These are phyloP conservation scores for human (Homo sapiens) DNA, from an alignment of 2,113 vertebrate species.

Conservation along the genomic window DNA sequence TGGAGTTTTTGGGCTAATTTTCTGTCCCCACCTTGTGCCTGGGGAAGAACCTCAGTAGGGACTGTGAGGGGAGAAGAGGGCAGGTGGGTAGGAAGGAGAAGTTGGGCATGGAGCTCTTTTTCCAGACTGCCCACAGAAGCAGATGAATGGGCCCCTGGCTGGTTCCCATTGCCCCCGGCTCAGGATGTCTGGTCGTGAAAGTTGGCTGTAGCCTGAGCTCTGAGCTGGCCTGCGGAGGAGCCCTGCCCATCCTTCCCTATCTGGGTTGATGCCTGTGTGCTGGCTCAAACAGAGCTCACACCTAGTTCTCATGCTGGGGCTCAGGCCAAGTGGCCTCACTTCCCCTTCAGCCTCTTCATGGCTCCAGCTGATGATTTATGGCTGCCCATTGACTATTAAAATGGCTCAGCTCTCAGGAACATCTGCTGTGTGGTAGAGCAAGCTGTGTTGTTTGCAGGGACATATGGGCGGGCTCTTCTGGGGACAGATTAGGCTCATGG, in stretches of 20 bases:
- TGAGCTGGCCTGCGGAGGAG: background rate
- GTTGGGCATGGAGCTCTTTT: background rate
- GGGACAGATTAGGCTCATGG: background rate
- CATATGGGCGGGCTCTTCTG: background rate
- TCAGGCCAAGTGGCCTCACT: slow-evolving; percentile 44
- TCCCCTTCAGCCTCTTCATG: background rate
- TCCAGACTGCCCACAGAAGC: background rate
- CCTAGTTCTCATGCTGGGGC: slow-evolving; percentile 34
- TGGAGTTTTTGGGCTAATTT: background rate
- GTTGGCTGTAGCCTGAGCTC: background rate
- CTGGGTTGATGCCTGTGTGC: background rate
- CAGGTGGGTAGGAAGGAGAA: background rate
- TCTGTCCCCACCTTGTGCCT: background rate
- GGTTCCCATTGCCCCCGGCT: background rate
- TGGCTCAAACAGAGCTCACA: slow-evolving; percentile 6
- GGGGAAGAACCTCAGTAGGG: background rate
- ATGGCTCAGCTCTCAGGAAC: background rate
- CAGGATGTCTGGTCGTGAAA: background rate
- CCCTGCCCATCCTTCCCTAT: background rate
- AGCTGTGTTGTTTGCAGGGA: slow-evolving; percentile 36
- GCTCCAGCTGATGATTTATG: slow-evolving; percentile 44
- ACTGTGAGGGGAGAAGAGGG: background rate
- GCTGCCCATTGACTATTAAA: slow-evolving; percentile 41
- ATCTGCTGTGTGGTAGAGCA: background rate
- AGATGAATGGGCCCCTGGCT: background rate